Conservation (phyloP, 2,888 invertebrate genomes). For the Himalopsyche tibetana region DNA sequence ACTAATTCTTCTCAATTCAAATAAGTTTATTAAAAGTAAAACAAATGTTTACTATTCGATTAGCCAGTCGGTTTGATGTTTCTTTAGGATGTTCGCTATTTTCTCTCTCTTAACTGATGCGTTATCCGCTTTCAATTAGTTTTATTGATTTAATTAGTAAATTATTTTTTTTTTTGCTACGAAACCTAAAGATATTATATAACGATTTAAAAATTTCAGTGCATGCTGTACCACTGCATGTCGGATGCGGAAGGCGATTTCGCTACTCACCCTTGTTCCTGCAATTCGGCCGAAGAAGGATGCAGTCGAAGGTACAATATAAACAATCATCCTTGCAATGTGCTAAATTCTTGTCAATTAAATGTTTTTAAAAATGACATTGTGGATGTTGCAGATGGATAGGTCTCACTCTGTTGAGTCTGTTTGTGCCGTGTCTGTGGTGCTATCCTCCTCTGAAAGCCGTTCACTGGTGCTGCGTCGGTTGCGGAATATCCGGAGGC, state of each 20-base stretch:
- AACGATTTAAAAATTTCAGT: slow-evolving; percentile 70
- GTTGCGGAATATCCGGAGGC: slow-evolving; percentile 90
- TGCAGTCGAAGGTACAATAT: slow-evolving; percentile 74
- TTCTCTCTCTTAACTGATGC: too few species aligned
- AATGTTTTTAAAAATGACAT: neutral
- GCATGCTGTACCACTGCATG: slow-evolving; percentile 96
- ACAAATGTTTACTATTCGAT: too few species aligned
- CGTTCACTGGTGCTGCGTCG: slow-evolving; percentile 88
- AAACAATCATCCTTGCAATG: too few species aligned
- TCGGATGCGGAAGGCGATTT: slow-evolving; percentile 93
- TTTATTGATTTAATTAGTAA: too few species aligned
- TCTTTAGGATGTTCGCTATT: too few species aligned
- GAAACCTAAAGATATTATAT: too few species aligned
- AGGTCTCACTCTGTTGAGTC: slow-evolving; percentile 88
- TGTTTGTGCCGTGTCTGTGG: slow-evolving; percentile 95
- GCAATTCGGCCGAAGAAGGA: slow-evolving; percentile 81
- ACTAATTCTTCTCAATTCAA: too few species aligned
- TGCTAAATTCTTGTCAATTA: too few species aligned
- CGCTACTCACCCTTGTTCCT: slow-evolving; percentile 90
- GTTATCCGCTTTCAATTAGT: too few species aligned
- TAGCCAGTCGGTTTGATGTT: too few species aligned
- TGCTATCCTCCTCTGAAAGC: slow-evolving; percentile 93
- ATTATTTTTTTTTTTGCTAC: too few species aligned
- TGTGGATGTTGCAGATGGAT: slow-evolving; percentile 80
- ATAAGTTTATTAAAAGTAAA: too few species aligned